Base-by-base conservation (phyloP, 2,888 invertebrate genomes). In the Coenonympha glycerion region DNA sequence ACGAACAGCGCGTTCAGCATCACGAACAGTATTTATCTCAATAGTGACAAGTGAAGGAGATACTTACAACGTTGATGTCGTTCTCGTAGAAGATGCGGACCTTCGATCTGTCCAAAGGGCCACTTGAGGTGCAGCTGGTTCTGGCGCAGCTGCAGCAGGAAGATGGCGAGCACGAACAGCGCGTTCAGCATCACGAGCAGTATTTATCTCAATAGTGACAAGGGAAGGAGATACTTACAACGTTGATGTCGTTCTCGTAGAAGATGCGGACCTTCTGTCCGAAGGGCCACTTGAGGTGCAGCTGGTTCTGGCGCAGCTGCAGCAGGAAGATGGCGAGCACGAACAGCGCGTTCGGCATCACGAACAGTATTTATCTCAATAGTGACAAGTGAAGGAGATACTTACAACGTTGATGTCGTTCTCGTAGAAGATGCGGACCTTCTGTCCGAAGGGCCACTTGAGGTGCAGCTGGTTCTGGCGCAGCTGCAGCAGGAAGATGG, bases 171-270 rank as follows among this genome's bases (percentile, higher is more conserved):
- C 65, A 99, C 97, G 90, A 98, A 99, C 65, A 99, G 90, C 50
- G 98, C 94, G 86, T 99, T 99, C 75, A 98, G 83, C 98, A 99
- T 99, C 88, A 98, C 93, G 89, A 99, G n/a, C n/a, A n/a, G n/a
- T n/a, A n/a, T n/a, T n/a, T n/a, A n/a, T n/a, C n/a, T n/a, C n/a
- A n/a, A n/a, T n/a, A n/a, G n/a, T n/a, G n/a, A n/a, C n/a, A 24
- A 16, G 18, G 31, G 24, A 15, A 15, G 6, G 26, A 45, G 5
- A 44, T 24, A 71, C 79, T 71, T 52, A 86, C 86, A 54, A 73
- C 33, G 88, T 95, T 93, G 16, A 90, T 88, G 53, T 90, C 90
- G 68, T 92, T 92, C 73, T 95, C 92, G 79, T 93, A 95, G 34
- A 90, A 90, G 67, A 96, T 91, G 74, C 91, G 92, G 61, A 93